Conservation (phyloP, 2,113 vertebrate genomes). For the Cyphomyrus discorhynchus region DNA sequence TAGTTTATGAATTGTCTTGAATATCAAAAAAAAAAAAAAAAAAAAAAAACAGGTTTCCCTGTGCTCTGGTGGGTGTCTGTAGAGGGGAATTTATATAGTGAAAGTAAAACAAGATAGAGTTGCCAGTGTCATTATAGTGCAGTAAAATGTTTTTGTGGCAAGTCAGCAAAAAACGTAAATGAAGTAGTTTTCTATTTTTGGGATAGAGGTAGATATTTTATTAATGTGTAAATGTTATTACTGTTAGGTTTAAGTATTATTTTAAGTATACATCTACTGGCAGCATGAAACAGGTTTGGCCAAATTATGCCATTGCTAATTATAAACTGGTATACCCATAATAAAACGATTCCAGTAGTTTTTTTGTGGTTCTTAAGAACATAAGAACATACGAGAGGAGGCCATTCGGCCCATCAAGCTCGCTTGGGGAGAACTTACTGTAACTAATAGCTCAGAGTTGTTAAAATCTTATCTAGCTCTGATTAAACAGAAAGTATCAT, state of each 20-base stretch:
- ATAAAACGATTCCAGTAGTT: neutral
- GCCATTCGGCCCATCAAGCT: too few species aligned
- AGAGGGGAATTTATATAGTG: neutral
- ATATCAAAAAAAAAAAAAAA: neutral
- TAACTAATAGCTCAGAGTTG: too few species aligned
- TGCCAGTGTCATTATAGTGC: neutral
- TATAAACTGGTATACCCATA: neutral
- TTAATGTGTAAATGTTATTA: neutral
- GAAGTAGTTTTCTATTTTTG: neutral
- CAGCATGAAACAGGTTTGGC: neutral
- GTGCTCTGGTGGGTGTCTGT: neutral
- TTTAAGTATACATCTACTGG: neutral
- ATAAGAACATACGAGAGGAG: too few species aligned
- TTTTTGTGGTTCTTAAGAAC: neutral
- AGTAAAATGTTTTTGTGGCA: neutral
- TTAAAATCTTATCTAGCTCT: too few species aligned
- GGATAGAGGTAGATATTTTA: neutral
- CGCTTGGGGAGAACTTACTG: too few species aligned
- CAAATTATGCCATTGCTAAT: neutral
- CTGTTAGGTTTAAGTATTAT: neutral
- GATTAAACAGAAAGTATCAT: neutral
- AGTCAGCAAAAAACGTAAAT: neutral
- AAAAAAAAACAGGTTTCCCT: neutral
- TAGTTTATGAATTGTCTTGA: neutral
- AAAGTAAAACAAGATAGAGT: neutral